Base-by-base conservation (phyloP, 2,113 vertebrate species). In the Acinonyx jubatus region DNA sequence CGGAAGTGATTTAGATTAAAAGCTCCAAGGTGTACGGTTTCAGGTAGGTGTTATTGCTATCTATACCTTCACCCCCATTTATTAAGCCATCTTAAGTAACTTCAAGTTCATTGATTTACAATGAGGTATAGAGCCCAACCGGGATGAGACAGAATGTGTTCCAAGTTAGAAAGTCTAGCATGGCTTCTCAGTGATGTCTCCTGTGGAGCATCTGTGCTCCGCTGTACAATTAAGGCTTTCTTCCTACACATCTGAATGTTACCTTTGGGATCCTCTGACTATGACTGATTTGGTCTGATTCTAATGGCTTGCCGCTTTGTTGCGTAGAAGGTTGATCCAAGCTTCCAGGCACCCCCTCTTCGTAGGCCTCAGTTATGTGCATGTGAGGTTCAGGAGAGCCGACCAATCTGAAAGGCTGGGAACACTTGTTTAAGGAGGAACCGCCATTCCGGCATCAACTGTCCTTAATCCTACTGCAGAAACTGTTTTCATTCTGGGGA, bases 1-100 rank as follows among this genome's bases (percentile, higher is more conserved):
- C 4, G 92, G 14, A 94, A 94, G n/a, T 74, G 29, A 92, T 84
- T 96, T 96, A 76, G 36, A 95, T 68, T 38, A 94, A 96, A 95
- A 97, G 92, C 93, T 96, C 97, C 68, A 91, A 76, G 48, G 29
- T 95, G 21, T 89, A 71, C 86, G 93, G n/a, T 96, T 98, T 94
- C 91, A 97, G 74, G 65, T 55, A 94, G 57, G 41, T 88, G 78
- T 86, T 83, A 78, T 4, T 93, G 66, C 41, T 57, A 48, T 68
- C 19, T 55, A 65, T 55, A 80, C 36, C 55, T 78, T 80, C 57
- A 93, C 23, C 92, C 41, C 74, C 79, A 73, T 90, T 96, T 91
- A 93, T 66, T 96, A 96, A 94, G 83, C 73, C 74, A 80, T 76
- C 57, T 91, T 14, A 79, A 74, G 41, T n/a, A 69, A 95, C 73